Base-by-base conservation (phyloP, 2,797 vertebrate genomes). In the Sebastes hopkinsi region DNA sequence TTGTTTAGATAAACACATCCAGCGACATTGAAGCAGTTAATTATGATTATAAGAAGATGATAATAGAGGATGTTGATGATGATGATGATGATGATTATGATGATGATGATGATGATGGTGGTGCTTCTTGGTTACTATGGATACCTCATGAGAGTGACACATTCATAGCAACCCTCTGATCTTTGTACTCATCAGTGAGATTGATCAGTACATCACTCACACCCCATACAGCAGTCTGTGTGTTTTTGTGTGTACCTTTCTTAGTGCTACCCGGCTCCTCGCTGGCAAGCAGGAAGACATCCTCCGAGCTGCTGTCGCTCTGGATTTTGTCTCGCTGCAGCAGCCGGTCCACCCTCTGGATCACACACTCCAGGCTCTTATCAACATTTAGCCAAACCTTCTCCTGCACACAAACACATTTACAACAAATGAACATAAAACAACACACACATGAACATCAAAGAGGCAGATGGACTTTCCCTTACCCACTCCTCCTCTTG, bases 301-400 rank as follows among this genome's bases (percentile, higher is more conserved):
- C 98, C 71, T 99, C 98, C 2, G 93, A 94, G 58, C 97, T 97
- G 88, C 97, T 97, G 94, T 98, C 97, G 1, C 96, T 98, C 1
- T 97, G 97, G 16, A 97, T 84, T 32, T 96, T 96, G 80, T 98
- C 97, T 87, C 95, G 95, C 92, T 97, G 97, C 66, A 99, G 96
- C 66, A 99, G 96, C 81, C 97, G 95, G 94, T 98, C 97, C 79
- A 98, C 98, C 56, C 97, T 95, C 94, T 98, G 97, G 82, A 99
- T 97, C 90, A 99, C 98, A 88, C 98, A 99, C 93, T 99, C 98
- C 89, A 99, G 96, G 89, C 98, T 99, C 95, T 99, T 99, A 88
- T 99, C 97, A 1, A 99, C 98, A 27, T 99, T 99, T 85, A 98
- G 92, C 97, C 98, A 99, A 81, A 98, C 97, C 74, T 99, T 99